A percentile compares a stretch with the other conserved stretches of the same genome.
Conservation (phyloP, 2,888 invertebrate species). For the Hesperia comma region DNA sequence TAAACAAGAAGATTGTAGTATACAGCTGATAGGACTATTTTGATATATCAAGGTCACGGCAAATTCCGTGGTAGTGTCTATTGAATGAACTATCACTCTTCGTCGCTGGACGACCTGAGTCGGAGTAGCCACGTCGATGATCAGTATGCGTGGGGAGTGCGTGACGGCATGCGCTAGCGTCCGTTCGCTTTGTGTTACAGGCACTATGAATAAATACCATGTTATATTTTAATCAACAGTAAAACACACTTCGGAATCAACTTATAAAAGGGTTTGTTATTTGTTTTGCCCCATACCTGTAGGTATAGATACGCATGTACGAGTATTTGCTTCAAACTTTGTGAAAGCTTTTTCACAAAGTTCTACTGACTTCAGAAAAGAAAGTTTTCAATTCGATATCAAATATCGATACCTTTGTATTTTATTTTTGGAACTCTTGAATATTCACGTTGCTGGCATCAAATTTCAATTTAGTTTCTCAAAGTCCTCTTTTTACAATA, state of each 20-base stretch:
- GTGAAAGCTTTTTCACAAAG: too few relatives aligned
- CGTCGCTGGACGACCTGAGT: conserved; percentile 37
- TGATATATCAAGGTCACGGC: conserved; percentile 16
- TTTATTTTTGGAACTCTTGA: too few relatives aligned
- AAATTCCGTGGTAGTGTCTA: not conserved
- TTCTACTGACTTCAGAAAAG: too few relatives aligned
- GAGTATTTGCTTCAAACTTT: too few relatives aligned
- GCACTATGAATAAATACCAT: conserved; percentile 42
- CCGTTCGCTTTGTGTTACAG: conserved; percentile 58
- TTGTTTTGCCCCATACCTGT: too few relatives aligned
- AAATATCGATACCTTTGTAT: too few relatives aligned
- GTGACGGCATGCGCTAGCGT: conserved; percentile 78
- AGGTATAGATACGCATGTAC: too few relatives aligned
- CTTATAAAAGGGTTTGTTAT: too few relatives aligned
- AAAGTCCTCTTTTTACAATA: too few relatives aligned
- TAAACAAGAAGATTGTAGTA: not conserved
- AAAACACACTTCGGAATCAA: not conserved
- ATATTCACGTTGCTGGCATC: too few relatives aligned
- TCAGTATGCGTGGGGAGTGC: conserved; percentile 74
- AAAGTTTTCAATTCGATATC: too few relatives aligned
- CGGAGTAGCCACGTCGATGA: conserved; percentile 43
- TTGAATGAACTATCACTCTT: conserved; percentile 44
- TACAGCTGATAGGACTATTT: conserved; percentile 3
- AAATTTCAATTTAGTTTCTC: too few relatives aligned
- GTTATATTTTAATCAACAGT: conserved; percentile 22